Base-by-base conservation (phyloP, 2,113 vertebrate genomes). In the Epinephelus lanceolatus region DNA sequence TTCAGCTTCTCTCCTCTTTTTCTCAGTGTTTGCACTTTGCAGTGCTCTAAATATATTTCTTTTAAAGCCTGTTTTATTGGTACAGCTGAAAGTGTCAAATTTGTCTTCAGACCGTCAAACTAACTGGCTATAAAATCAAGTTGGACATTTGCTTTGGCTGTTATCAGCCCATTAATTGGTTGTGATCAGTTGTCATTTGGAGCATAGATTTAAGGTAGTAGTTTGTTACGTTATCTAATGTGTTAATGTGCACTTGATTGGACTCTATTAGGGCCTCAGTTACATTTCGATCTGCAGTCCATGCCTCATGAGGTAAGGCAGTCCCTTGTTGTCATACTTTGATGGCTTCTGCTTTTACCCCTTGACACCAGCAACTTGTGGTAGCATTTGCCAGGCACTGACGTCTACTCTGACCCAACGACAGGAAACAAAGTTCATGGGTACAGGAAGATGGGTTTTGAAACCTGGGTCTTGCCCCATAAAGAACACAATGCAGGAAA, bases 271-370 rank as follows among this genome's bases (percentile, higher is more conserved):
- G 13, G 56, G 61, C 4, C 25, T 62, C n/a, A 57, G 0, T 94
- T 73, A 88, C 85, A 30, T 94, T 95, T 92, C 80, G 93, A 33
- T 86, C 94, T 13, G 90, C 95, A 65, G 88, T 95, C 45, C 85
- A 89, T 77, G 91, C 94, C 81, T 91, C 87, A 33, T 0, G 25
- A 18, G 4, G 5, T 76, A 90, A 95, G 89, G 91, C 18, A 33
- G 6, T 14, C 30, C 10, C 0, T n/a, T 19, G 25, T 17, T 55
- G 49, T 51, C 82, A 19, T 69, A 11, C 52, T 62, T 47, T 49
- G 25, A 52, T 3, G 10, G 25, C 15, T 40, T 82, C 23, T 33
- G 68, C n/a, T 21, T 57, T 25, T n/a, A 21, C 15, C 25, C 21
- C 5, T 33, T 61, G 2, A 57, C 2, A 9, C 3, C 12, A 1